Evolutionary conservation across 2,888 invertebrate genomes (phyloP).

Genomic region (Ormyrus nitidulus): DNA sequence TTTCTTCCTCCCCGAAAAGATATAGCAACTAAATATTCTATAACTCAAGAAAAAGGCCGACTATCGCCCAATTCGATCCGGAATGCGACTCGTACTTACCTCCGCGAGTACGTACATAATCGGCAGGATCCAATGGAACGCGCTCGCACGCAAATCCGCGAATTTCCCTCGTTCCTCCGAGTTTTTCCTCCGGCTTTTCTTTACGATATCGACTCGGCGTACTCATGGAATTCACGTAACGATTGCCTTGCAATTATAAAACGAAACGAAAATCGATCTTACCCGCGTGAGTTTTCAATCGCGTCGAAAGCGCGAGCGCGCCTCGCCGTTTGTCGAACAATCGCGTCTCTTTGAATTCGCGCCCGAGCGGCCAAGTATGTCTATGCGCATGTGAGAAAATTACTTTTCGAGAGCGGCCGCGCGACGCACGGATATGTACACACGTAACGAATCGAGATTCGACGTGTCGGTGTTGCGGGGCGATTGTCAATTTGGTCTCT

Average conservation of each 20-base stretch:
- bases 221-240: constrained; percentile 32
- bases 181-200: constrained; percentile 17
- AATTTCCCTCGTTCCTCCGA: constrained; percentile 22
- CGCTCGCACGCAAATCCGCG: background rate
- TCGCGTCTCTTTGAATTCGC: constrained; percentile 45
- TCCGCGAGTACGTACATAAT: too few species aligned
- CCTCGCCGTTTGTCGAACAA: constrained; percentile 38
- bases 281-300: background rate
- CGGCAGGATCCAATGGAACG: too few species aligned
- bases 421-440: background rate
- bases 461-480: constrained; percentile 37
- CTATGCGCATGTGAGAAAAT: constrained; percentile 49
- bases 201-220: constrained; percentile 26
- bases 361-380: background rate
- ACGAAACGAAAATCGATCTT: constrained; percentile 50
- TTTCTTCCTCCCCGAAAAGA: too few species aligned
- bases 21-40: too few species aligned
- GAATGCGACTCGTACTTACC: too few species aligned
- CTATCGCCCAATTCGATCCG: too few species aligned
- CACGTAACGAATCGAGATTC: constrained; percentile 38
- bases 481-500: constrained; percentile 6
- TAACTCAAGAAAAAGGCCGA: too few species aligned
- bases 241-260: constrained; percentile 39
- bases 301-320: constrained; percentile 24
- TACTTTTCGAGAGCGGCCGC: constrained; percentile 26